A percentile compares a stretch with the other conserved stretches of the same genome.
Conservation (phyloP, 2,797 vertebrate species). For the Phoebastria nigripes region DNA sequence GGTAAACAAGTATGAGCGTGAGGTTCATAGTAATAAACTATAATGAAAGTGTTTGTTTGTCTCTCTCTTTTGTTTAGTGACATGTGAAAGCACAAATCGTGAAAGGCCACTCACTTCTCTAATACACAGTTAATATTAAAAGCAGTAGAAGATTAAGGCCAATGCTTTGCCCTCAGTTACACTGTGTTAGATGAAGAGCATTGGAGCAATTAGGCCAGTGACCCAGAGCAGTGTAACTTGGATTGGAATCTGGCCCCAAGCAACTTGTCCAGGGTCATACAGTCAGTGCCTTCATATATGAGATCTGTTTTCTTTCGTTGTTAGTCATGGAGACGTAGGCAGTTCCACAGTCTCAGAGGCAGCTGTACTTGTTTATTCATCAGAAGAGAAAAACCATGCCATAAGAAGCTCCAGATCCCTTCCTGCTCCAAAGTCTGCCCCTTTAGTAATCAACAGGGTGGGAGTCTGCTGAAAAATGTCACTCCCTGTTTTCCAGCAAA, state of each 20-base stretch:
- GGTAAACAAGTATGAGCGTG: neutral
- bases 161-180: neutral
- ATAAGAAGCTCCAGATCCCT: neutral
- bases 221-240: conserved; percentile 18
- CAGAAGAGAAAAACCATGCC: neutral
- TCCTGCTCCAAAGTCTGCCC: neutral
- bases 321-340: neutral
- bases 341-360: neutral
- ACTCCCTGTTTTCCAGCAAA: neutral
- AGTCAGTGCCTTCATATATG: conserved; percentile 12
- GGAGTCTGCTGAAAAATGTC: neutral
- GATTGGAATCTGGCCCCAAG: neutral
- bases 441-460: neutral
- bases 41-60: neutral
- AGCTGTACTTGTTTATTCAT: neutral
- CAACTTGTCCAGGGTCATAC: neutral
- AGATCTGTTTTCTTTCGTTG: neutral
- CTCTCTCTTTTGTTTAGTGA: neutral
- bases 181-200: neutral
- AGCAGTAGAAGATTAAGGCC: neutral
- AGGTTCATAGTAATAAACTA: neutral
- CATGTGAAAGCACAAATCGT: neutral
- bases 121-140: neutral
- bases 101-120: neutral
- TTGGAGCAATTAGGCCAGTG: conserved; percentile 5